These are phyloP conservation scores for Andricus grossulariae DNA, from an alignment of 1,140 invertebrate genomes.

Conservation along the genomic window DNA sequence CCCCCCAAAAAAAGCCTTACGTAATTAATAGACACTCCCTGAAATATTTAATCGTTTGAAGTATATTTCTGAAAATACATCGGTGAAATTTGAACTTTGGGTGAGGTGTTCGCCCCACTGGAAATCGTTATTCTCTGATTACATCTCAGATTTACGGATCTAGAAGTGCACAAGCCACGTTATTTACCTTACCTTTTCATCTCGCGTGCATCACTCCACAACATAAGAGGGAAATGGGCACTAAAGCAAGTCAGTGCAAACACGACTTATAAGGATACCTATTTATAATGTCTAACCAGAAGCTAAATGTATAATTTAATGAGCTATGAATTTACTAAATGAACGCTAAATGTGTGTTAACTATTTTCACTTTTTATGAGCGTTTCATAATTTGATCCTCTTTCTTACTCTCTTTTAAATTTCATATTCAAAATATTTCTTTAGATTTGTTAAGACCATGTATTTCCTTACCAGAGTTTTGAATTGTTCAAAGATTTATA, in stretches of 20 bases:
- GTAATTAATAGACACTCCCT: too few species aligned
- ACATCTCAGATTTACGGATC: conserved; percentile 57
- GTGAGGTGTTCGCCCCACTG: conserved; percentile 1
- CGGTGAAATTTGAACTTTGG: conserved; percentile 2
- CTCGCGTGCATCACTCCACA: conserved; percentile 53
- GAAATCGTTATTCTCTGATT: conserved; percentile 58
- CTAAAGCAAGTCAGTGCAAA: conserved; percentile 41
- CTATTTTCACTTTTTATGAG: background rate
- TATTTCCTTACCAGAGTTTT: too few species aligned
- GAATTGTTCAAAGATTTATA: too few species aligned
- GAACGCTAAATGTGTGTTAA: background rate
- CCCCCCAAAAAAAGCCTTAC: too few species aligned
- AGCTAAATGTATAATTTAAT: background rate
- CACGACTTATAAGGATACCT: conserved; percentile 3
- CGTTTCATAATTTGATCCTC: too few species aligned
- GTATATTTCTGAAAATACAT: background rate
- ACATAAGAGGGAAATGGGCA: conserved; percentile 53
- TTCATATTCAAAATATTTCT: too few species aligned
- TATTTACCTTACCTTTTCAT: conserved; percentile 57
- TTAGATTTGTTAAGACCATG: too few species aligned
- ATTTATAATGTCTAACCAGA: background rate
- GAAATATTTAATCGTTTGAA: too few species aligned
- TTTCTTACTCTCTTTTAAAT: too few species aligned
- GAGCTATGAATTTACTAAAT: background rate
- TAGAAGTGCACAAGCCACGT: conserved; percentile 52